Evolutionary conservation across 2,113 vertebrate genomes (phyloP).

Genomic region (Cinclus mexicanus): DNA sequence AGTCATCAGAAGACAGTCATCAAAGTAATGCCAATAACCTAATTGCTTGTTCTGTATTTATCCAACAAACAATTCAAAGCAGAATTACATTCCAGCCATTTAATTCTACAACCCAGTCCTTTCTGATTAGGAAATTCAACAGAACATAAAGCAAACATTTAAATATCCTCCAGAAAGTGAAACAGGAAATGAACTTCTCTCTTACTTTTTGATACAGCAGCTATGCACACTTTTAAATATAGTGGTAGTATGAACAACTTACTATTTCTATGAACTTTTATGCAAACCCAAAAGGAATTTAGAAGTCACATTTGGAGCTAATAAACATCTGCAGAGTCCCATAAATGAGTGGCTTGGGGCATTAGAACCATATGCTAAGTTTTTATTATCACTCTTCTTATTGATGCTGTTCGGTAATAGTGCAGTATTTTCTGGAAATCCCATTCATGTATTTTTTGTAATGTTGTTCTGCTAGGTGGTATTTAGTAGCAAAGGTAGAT

Average conservation of each 20-base stretch:
- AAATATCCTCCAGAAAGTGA: conserved; percentile 54
- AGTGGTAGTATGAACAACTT: background rate
- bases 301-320: conserved; percentile 7
- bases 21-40: conserved; percentile 2
- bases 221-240: background rate
- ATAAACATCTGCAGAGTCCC: background rate
- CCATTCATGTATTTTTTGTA: background rate
- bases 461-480: background rate
- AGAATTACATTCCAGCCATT: conserved; percentile 59
- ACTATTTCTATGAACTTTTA: background rate
- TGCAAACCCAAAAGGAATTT: background rate
- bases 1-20: background rate
- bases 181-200: conserved; percentile 73
- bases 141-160: conserved; percentile 45
- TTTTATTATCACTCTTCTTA: background rate
- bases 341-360: background rate
- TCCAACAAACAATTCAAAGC: conserved; percentile 57
- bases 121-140: conserved; percentile 61
- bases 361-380: background rate
- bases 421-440: background rate
- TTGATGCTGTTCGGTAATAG: conserved; percentile 4
- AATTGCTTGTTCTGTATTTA: conserved; percentile 52
- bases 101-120: conserved; percentile 25
- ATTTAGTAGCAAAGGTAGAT: background rate
- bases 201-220: conserved; percentile 13